Evolutionary conservation across 2,888 invertebrate species (phyloP).

Genomic region (Perizoma affinitatum): DNA sequence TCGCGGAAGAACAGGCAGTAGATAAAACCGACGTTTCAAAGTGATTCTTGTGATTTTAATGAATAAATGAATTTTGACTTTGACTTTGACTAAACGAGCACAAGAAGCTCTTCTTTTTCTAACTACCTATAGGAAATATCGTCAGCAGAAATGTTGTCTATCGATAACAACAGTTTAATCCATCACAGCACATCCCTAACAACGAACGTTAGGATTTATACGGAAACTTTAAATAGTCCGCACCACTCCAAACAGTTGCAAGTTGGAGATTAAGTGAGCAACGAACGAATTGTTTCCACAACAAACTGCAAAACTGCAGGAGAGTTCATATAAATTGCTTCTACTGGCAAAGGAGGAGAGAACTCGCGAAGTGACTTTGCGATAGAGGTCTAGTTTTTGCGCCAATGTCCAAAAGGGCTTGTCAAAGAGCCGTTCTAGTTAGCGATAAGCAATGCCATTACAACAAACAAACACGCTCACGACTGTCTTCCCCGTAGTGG

Average conservation of each 20-base stretch:
- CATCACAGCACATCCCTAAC: conserved; percentile 13
- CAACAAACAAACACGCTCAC: too few species aligned
- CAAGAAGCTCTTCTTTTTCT: too few species aligned
- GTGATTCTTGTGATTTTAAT: too few species aligned
- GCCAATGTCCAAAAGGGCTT: background rate
- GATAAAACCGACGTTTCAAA: too few species aligned
- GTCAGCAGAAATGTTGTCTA: background rate
- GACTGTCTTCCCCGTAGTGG: too few species aligned
- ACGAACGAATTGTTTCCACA: conserved; percentile 52
- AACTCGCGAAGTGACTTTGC: conserved; percentile 6
- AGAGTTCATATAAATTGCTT: conserved; percentile 49
- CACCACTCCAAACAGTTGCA: conserved; percentile 46
- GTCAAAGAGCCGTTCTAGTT: too few species aligned
- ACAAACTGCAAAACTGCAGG: conserved; percentile 55
- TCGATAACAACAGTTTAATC: background rate
- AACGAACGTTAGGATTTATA: conserved; percentile 49
- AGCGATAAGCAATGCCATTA: too few species aligned
- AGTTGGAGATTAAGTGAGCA: conserved; percentile 55
- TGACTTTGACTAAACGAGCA: too few species aligned
- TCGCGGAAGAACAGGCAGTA: too few species aligned
- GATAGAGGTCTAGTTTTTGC: conserved; percentile 2
- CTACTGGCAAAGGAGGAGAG: conserved; percentile 11
- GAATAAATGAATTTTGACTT: too few species aligned
- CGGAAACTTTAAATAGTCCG: conserved; percentile 55
- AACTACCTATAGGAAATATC: too few species aligned